Evolutionary conservation across 23 tunicate species (phyloP).

Genomic region (Botrylloides violaceus): DNA sequence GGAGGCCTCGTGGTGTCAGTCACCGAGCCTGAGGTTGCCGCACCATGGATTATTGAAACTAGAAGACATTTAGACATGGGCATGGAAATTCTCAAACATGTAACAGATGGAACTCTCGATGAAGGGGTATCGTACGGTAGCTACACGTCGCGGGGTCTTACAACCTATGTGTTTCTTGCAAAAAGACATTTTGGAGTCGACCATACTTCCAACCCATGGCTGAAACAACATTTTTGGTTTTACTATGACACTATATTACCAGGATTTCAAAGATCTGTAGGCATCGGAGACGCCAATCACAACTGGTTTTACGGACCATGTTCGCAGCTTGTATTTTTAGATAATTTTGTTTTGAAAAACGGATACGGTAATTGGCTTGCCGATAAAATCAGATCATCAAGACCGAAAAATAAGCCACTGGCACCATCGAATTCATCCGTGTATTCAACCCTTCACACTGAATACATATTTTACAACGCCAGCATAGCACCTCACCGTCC

Average conservation of each 20-base stretch:
- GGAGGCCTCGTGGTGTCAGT: constrained; percentile 64
- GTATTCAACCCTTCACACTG: constrained; percentile 69
- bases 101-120: constrained; percentile 80
- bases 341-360: constrained; percentile 61
- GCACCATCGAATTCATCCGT: constrained; percentile 59
- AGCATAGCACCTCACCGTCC: constrained; percentile 28
- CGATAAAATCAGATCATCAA: constrained; percentile 49
- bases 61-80: constrained; percentile 45
- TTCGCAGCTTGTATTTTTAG: constrained; percentile 80
- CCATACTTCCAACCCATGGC: constrained; percentile 77
- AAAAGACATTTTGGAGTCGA: constrained; percentile 58
- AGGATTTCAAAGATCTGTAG: constrained; percentile 84
- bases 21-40: constrained; percentile 35
- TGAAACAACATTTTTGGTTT: constrained; percentile 80
- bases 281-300: constrained; percentile 89
- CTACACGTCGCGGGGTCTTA: constrained; percentile 79
- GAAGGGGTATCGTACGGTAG: constrained; percentile 98
- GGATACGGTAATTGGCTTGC: constrained; percentile 98
- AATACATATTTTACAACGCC: constrained; percentile 72
- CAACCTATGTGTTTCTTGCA: constrained; percentile 75
- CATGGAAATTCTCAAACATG: constrained; percentile 41
- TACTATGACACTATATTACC: constrained; percentile 73
- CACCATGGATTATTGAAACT: constrained; percentile 45
- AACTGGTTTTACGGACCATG: constrained; percentile 99
- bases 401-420: constrained; percentile 70